A percentile compares a stretch with the other conserved stretches of the same genome.
Evolutionary conservation across 2,888 invertebrate species (phyloP).

Genomic region (Encarsia formosa): DNA sequence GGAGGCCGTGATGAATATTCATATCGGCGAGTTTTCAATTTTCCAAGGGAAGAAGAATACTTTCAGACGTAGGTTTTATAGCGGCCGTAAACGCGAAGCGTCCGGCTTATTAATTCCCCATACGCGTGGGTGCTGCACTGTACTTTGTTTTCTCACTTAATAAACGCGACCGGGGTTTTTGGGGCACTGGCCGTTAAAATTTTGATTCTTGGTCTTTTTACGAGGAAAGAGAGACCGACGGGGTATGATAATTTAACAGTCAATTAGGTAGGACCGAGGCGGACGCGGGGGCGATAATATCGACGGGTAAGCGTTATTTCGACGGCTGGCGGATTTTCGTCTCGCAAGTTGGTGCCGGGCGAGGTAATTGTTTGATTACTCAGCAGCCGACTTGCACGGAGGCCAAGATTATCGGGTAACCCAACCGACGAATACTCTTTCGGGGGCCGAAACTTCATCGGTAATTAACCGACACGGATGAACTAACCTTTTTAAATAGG

Average conservation of each 20-base stretch:
- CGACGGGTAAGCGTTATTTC: slow-evolving; percentile 48
- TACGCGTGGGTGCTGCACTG: slow-evolving; percentile 25
- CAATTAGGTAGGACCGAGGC: slow-evolving; percentile 44
- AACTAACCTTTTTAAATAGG: no score
- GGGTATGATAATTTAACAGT: slow-evolving; percentile 47
- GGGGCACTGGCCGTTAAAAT: slow-evolving; percentile 17
- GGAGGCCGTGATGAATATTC: slow-evolving; percentile 42
- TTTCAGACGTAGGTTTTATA: slow-evolving; percentile 45
- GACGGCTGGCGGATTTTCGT: slow-evolving; percentile 37
- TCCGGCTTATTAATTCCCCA: slow-evolving; percentile 41
- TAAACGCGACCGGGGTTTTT: slow-evolving; percentile 16
- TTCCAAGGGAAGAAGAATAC: slow-evolving; percentile 47
- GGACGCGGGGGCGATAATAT: slow-evolving; percentile 42
- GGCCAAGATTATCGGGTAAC: slow-evolving; percentile 39
- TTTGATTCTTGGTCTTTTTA: slow-evolving; percentile 14
- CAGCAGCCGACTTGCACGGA: slow-evolving; percentile 48
- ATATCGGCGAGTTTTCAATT: slow-evolving; percentile 48
- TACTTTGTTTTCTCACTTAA: slow-evolving; percentile 29
- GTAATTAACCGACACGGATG: no score
- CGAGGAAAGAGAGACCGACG: slow-evolving; percentile 26
- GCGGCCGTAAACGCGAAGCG: slow-evolving; percentile 41
- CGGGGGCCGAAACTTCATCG: no score
- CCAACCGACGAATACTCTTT: slow-evolving; percentile 17
- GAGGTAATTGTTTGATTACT: slow-evolving; percentile 52
- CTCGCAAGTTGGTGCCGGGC: not conserved